phyloP scores from a whole-genome alignment of 2,797 vertebrate species.

The Mico argentatus region DNA sequence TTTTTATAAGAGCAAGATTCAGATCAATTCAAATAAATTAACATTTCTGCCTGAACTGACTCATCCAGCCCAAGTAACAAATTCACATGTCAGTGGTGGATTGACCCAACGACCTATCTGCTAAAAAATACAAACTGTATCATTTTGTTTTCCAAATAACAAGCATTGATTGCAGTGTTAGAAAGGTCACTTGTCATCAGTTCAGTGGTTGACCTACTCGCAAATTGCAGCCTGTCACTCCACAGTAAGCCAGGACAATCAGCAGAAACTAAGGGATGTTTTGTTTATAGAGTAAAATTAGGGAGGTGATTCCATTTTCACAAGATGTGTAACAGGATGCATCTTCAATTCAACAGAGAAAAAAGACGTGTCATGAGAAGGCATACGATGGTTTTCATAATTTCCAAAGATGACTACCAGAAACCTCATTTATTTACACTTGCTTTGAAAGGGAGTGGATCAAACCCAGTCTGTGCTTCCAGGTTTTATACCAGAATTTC shows the following conservation, averaged over 20 bases:
- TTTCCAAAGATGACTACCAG: neutral
- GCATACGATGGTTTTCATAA: neutral
- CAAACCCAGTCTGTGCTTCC: neutral
- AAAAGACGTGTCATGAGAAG: neutral
- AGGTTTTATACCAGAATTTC: neutral
- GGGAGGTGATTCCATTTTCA: neutral
- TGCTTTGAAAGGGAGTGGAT: neutral
- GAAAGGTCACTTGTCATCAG: slow-evolving; percentile 72
- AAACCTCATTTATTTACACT: neutral
- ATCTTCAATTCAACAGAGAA: neutral
- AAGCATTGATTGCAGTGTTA: slow-evolving; percentile 67
- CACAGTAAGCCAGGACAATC: neutral
- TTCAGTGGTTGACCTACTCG: slow-evolving; percentile 57
- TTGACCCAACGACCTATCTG: slow-evolving; percentile 3
- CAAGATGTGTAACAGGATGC: slow-evolving; percentile 20
- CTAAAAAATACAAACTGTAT: slow-evolving; percentile 71
- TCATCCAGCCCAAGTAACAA: slow-evolving; percentile 54
- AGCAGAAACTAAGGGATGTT: neutral
- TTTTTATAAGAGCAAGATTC: slow-evolving; percentile 32
- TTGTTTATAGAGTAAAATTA: slow-evolving; percentile 13
- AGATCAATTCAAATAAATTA: slow-evolving; percentile 62
- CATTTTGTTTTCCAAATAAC: slow-evolving; percentile 76
- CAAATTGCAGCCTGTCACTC: slow-evolving; percentile 70
- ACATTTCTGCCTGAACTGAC: slow-evolving; percentile 49
- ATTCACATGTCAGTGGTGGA: slow-evolving; percentile 55